Conservation (phyloP, 2,113 vertebrate genomes). For the Bubo scandiacus region DNA sequence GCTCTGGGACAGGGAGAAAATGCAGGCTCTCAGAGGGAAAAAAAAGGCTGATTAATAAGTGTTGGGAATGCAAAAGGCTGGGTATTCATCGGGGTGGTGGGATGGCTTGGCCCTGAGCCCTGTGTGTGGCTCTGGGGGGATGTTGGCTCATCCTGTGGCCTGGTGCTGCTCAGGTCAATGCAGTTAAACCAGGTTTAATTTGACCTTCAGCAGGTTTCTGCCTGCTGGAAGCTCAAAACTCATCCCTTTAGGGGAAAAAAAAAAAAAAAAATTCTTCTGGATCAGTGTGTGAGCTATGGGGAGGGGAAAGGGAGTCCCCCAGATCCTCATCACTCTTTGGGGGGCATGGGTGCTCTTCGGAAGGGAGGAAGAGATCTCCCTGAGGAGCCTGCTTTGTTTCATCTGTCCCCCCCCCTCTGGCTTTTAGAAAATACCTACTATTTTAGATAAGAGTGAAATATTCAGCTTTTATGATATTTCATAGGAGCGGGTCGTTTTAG, state of each 20-base stretch:
- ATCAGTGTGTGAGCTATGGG: not conserved
- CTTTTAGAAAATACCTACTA: not conserved
- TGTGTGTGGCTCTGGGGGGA: not conserved
- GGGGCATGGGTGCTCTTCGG: not conserved
- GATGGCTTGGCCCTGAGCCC: not conserved
- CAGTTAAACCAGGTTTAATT: not conserved
- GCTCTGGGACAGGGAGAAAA: not conserved
- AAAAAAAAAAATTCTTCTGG: not conserved
- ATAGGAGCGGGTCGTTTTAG: not conserved
- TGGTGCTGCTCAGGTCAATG: not conserved
- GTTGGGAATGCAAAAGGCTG: not conserved
- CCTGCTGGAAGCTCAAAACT: not conserved
- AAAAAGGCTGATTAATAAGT: not conserved
- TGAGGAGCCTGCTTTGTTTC: not conserved
- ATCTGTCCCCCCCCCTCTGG: rapidly evolving
- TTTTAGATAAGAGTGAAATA: not conserved
- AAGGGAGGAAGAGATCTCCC: not conserved
- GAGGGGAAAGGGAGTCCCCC: not conserved
- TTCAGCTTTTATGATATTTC: not conserved
- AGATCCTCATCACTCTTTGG: rapidly evolving
- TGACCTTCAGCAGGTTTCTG: not conserved
- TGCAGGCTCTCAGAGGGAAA: rapidly evolving
- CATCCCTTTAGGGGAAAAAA: not conserved
- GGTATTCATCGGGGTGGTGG: rapidly evolving
- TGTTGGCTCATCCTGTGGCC: not conserved